Percentiles rank a stretch among this genome's conserved stretches.
Conservation (phyloP, 2,888 invertebrate genomes). For the Drosophila picticornis region DNA sequence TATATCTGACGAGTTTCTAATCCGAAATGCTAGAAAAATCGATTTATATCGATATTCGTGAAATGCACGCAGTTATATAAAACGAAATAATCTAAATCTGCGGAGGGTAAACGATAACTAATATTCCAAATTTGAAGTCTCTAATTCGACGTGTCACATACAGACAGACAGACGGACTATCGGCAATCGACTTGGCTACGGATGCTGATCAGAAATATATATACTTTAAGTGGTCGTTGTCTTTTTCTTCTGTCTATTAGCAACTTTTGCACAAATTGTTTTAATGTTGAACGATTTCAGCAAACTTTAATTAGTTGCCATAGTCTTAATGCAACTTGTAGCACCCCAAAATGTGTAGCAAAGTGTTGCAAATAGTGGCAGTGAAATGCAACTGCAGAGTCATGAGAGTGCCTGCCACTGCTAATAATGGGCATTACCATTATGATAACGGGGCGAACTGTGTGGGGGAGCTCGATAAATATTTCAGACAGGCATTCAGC, state of each 20-base stretch:
- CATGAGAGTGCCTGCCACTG: conserved; percentile 69
- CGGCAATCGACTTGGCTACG: background rate
- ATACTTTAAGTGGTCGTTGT: background rate
- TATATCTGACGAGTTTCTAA: background rate
- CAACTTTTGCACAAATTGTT: background rate
- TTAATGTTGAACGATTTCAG: background rate
- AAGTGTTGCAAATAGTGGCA: conserved; percentile 46
- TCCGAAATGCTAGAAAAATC: background rate
- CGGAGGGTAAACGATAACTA: background rate
- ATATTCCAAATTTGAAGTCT: background rate
- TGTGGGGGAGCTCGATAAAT: conserved; percentile 62
- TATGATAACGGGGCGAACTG: conserved; percentile 42
- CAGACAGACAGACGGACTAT: background rate
- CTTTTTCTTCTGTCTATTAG: background rate
- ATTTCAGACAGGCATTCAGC: conserved; percentile 57
- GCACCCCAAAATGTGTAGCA: conserved; percentile 4
- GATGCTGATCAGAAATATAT: background rate
- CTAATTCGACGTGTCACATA: background rate
- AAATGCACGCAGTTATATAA: background rate
- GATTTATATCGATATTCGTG: background rate
- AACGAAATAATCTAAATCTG: background rate
- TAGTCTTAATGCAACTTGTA: background rate
- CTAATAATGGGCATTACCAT: conserved; percentile 76
- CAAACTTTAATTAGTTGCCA: background rate
- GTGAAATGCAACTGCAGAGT: conserved; percentile 68